These are phyloP conservation scores for Lerema accius DNA, from an alignment of 1,140 invertebrate species.

Conservation along the genomic window DNA sequence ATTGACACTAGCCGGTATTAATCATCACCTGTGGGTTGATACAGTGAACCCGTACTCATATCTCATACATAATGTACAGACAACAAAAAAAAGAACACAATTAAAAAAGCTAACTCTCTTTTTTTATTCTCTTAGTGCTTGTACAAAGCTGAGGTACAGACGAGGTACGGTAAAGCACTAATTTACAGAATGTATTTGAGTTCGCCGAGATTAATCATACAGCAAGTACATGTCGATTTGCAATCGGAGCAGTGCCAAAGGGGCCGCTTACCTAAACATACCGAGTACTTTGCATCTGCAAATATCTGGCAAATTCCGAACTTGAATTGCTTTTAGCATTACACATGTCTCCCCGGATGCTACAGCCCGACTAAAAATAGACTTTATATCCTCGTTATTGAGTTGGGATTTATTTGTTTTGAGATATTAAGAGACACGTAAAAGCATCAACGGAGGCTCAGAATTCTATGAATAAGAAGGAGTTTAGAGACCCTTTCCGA, in stretches of 20 bases:
- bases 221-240: constrained; percentile 12
- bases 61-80: no score
- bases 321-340: constrained; percentile 18
- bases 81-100: no score
- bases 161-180: no score
- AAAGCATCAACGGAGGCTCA: constrained; percentile 12
- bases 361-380: not conserved
- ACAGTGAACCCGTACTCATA: no score
- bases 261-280: constrained; percentile 18
- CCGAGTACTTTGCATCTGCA: constrained; percentile 13
- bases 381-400: not conserved
- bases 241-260: constrained; percentile 7
- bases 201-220: not conserved
- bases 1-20: no score
- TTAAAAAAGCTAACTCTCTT: no score
- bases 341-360: constrained; percentile 3
- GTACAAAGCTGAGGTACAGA: no score
- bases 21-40: no score
- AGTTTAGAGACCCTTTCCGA: constrained; percentile 34
- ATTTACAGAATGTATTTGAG: not conserved
- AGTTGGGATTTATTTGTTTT: constrained; percentile 3
- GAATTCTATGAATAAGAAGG: constrained; percentile 50
- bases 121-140: no score
- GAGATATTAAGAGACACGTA: not conserved
- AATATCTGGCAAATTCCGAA: constrained; percentile 19